Evolutionary conservation across 1,140 invertebrate genomes (phyloP), one percentile per base, ranked within the genome.

Genomic region (Drosophila parabipectinata): DNA sequence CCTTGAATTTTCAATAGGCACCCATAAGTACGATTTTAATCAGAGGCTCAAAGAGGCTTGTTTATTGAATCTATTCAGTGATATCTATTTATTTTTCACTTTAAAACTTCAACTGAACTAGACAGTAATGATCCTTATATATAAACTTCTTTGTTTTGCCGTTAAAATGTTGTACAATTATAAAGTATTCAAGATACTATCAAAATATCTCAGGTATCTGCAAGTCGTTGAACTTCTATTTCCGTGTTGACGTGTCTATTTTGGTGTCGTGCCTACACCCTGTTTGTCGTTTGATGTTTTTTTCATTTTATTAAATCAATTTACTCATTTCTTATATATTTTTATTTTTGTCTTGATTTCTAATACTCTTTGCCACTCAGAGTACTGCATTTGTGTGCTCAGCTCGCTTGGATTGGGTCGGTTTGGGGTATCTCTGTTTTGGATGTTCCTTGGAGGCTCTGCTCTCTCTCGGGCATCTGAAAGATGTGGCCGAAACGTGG

Each of bases 301-400:
- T 82, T 72, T 79, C 79, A 66, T 84, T 88, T 88, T 87, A 87
- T 87, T 88, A 87, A 87, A 87, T 87, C 83, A 87, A 87, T 87
- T 79, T 73, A 72, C 79, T 77, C 79, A 87, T 87, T 87, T 77
- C 79, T 72, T 88, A 62, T 77, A 88, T 88, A 72, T 85, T 88
- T 87, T 66, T 87, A 82, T 87, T 80, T 87, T 79, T 82, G 71
- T 87, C 82, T 88, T 77, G 71, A 72, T 68, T 61, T 67, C 83
- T 63, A 72, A 87, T 82, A 55, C 58, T 63, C 68, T 67, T 32
- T 60, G 39, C 28, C 48, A 56, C 26, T 44, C 28, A n/a, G 53
- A 67, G 64, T 48, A 30, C 66, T 54, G 15, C 30, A 28, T 45
- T 24, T 51, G 30, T 53, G 30, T 57, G 61, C 61, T 67, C 62